These are phyloP conservation scores for Agonopterix alstromeriana DNA, from an alignment of 2,888 invertebrate species.

Conservation along the genomic window DNA sequence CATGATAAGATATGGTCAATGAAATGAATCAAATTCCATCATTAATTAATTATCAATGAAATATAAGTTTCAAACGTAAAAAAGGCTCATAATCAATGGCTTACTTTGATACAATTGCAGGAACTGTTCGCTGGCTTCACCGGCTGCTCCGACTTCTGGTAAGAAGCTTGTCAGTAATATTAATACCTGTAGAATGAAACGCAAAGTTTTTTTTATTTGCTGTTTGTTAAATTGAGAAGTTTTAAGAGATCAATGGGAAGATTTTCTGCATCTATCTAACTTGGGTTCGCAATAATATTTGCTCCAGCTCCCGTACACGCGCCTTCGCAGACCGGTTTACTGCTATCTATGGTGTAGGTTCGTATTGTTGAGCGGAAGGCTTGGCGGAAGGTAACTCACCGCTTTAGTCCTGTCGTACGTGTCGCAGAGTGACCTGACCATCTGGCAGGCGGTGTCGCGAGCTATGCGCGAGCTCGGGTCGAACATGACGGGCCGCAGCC, in stretches of 20 bases:
- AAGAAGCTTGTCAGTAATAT: constrained; percentile 92
- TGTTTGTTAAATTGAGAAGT: background rate
- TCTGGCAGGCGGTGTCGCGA: constrained; percentile 91
- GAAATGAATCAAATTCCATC: too few species aligned
- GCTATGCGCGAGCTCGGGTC: constrained; percentile 93
- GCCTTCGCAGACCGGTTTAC: background rate
- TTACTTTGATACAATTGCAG: constrained; percentile 88
- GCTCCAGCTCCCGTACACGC: too few species aligned
- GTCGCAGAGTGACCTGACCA: constrained; percentile 89
- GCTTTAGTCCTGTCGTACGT: constrained; percentile 68
- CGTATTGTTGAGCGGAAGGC: background rate
- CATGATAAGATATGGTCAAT: too few species aligned
- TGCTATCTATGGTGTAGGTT: background rate
- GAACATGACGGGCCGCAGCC: constrained; percentile 95
- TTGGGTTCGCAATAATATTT: too few species aligned
- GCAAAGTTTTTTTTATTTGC: background rate
- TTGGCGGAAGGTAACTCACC: constrained; percentile 31
- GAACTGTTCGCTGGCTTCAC: constrained; percentile 95
- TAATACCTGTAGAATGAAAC: constrained; percentile 78
- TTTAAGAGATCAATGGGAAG: too few species aligned
- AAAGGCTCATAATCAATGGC: constrained; percentile 14
- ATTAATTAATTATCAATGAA: too few species aligned
- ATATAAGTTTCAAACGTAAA: background rate
- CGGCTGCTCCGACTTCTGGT: constrained; percentile 89
- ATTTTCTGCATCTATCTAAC: too few species aligned